These are phyloP conservation scores for Zaprionus lachaisei DNA, from an alignment of 1,140 invertebrate genomes.

Conservation along the genomic window DNA sequence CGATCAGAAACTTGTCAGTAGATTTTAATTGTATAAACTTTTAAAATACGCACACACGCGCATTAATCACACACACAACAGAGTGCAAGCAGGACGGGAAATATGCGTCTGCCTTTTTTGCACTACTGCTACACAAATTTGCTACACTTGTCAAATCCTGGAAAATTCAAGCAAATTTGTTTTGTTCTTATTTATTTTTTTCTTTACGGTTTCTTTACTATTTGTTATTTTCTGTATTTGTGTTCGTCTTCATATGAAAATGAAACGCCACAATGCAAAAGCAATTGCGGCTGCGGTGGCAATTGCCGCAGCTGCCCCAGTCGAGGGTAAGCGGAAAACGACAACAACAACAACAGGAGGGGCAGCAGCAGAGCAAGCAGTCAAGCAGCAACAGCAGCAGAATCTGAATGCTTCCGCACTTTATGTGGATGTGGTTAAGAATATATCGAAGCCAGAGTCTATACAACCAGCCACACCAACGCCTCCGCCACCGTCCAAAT, in stretches of 20 bases:
- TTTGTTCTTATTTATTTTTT: slow-evolving; percentile 19
- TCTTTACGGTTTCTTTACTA: background rate
- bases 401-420: slow-evolving; percentile 11
- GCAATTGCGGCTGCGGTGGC: slow-evolving; percentile 36
- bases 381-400: background rate
- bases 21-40: background rate
- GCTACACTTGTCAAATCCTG: slow-evolving; percentile 1
- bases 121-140: background rate
- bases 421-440: slow-evolving; percentile 73
- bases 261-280: slow-evolving; percentile 59
- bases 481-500: slow-evolving; percentile 29
- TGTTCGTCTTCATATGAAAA: slow-evolving; percentile 27
- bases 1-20: background rate
- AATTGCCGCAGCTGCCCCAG: slow-evolving; percentile 29
- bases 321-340: slow-evolving; percentile 23
- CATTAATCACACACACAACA: background rate
- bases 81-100: background rate
- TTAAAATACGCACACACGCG: background rate
- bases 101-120: background rate
- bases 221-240: slow-evolving; percentile 10
- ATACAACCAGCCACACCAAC: slow-evolving; percentile 6
- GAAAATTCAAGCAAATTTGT: slow-evolving; percentile 23
- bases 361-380: slow-evolving; percentile 1
- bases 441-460: slow-evolving; percentile 35
- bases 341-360: background rate